phyloP scores from a whole-genome alignment of 2,797 vertebrate genomes.

The Parauchenoglanis ngamensis region DNA sequence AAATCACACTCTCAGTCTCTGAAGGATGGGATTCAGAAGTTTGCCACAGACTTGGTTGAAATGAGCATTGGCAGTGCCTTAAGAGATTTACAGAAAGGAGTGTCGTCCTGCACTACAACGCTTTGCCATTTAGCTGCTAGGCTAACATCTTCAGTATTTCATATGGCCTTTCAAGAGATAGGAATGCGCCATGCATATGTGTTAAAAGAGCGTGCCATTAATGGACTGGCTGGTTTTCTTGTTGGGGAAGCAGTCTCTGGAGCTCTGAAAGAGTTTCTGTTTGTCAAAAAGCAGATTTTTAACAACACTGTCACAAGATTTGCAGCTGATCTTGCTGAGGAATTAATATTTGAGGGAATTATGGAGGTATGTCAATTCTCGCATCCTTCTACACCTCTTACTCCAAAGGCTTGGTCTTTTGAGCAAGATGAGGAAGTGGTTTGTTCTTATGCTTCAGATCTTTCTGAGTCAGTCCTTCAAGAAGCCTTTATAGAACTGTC shows the following conservation, averaged over 20 bases:
- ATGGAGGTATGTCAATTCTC: constrained; percentile 99
- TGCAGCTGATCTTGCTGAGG: constrained; percentile 92
- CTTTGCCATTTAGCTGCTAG: constrained; percentile 91
- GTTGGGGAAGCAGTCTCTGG: constrained; percentile 90
- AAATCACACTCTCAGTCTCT: constrained; percentile 83
- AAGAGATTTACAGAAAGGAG: constrained; percentile 93
- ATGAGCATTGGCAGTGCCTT: constrained; percentile 93
- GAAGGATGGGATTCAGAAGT: constrained; percentile 91
- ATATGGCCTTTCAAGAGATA: constrained; percentile 97
- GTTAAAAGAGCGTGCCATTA: constrained; percentile 88
- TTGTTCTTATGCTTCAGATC: constrained; percentile 90
- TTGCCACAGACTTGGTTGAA: constrained; percentile 91
- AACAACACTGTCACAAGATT: constrained; percentile 87
- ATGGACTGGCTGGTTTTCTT: constrained; percentile 86
- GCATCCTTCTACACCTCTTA: constrained; percentile 84
- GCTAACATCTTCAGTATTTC: constrained; percentile 93
- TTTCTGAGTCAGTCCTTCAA: constrained; percentile 97
- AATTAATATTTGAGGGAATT: constrained; percentile 96
- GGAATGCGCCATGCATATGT: constrained; percentile 86
- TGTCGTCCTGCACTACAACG: constrained; percentile 90
- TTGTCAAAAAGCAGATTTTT: constrained; percentile 93
- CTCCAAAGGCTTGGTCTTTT: constrained; percentile 73
- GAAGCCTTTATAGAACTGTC: constrained; percentile 98
- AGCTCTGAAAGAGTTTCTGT: constrained; percentile 88
- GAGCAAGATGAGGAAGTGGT: constrained; percentile 86